phyloP scores from a whole-genome alignment of 1,140 invertebrate species.

The Brachionus angularis region DNA sequence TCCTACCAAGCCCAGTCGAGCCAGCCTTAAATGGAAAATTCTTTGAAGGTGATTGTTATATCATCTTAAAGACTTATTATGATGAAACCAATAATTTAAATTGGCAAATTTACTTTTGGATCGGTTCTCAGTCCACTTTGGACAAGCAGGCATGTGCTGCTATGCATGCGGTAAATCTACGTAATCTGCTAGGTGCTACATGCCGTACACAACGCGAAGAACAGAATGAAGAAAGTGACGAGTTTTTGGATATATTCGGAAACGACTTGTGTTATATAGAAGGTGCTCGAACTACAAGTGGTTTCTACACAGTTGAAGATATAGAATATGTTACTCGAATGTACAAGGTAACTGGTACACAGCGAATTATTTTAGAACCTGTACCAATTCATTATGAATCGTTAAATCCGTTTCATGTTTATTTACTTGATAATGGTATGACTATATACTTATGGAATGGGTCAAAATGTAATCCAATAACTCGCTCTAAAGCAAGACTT shows the following conservation, averaged over 20 bases:
- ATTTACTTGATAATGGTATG: constrained; percentile 79
- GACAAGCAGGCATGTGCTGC: constrained; percentile 98
- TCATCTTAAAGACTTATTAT: constrained; percentile 82
- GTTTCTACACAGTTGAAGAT: constrained; percentile 95
- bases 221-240: constrained; percentile 88
- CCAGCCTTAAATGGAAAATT: constrained; percentile 88
- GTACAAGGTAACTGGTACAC: constrained; percentile 68
- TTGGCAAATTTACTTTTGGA: constrained; percentile 99
- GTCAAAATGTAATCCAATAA: constrained; percentile 82
- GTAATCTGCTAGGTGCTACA: constrained; percentile 88
- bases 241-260: constrained; percentile 87
- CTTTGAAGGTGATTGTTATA: constrained; percentile 98
- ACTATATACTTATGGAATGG: constrained; percentile 84
- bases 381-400: constrained; percentile 65
- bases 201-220: constrained; percentile 96
- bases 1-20: constrained; percentile 82
- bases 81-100: constrained; percentile 77
- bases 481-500: constrained; percentile 85
- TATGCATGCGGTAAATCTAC: constrained; percentile 95
- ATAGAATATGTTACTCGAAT: constrained; percentile 60
- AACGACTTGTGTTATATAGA: constrained; percentile 76
- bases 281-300: constrained; percentile 88
- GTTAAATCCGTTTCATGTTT: constrained; percentile 85
- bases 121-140: constrained; percentile 86
- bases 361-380: constrained; percentile 80